These are phyloP conservation scores for Cyanistes caeruleus DNA, from an alignment of 2,113 vertebrate species.

Conservation along the genomic window DNA sequence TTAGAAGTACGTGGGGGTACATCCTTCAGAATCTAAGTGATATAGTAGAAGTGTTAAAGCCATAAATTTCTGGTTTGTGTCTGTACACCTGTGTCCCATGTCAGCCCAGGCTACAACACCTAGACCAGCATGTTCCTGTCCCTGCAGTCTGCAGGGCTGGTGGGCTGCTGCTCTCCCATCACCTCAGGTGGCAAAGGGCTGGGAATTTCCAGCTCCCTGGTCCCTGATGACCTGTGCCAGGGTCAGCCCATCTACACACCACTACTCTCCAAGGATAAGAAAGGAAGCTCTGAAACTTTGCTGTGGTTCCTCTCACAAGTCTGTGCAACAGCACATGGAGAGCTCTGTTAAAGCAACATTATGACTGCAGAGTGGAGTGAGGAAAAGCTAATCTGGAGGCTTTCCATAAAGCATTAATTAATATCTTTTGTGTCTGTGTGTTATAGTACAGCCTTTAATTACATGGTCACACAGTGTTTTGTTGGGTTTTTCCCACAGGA, in stretches of 20 bases:
- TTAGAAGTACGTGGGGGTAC: rapidly evolving
- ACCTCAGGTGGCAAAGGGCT: not conserved
- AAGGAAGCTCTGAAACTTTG: not conserved
- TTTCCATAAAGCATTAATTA: slow-evolving; percentile 4
- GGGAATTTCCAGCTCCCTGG: not conserved
- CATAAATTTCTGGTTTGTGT: not conserved
- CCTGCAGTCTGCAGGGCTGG: not conserved
- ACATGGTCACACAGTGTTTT: not conserved
- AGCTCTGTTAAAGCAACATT: not conserved
- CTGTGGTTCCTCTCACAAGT: not conserved
- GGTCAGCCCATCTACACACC: not conserved
- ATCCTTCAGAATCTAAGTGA: not conserved
- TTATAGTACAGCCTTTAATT: slow-evolving; percentile 28
- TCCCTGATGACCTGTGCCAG: not conserved
- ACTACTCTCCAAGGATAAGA: not conserved
- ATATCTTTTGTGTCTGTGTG: not conserved
- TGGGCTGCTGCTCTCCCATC: not conserved
- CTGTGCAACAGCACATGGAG: not conserved
- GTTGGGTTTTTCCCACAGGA: slow-evolving; percentile 10
- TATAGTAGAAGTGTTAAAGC: not conserved
- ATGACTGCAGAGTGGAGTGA: not conserved
- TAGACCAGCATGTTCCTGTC: not conserved
- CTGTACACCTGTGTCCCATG: not conserved
- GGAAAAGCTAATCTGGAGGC: not conserved
- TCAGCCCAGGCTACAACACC: not conserved